These are phyloP conservation scores for Dasypus novemcinctus DNA, from an alignment of 2,113 vertebrate species.

Conservation along the genomic window DNA sequence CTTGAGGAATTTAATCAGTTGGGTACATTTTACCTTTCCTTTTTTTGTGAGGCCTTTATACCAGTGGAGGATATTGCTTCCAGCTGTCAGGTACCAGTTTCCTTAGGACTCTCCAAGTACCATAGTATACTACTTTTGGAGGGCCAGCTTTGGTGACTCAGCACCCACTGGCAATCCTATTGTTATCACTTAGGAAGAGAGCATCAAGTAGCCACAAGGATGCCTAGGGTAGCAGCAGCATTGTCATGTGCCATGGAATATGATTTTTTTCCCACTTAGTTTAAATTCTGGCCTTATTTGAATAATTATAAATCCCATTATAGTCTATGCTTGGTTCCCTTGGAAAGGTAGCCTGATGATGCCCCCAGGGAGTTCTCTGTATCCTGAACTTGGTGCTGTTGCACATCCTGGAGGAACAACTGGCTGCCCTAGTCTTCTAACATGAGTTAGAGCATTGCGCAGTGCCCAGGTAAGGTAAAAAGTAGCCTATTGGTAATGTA, in stretches of 20 bases:
- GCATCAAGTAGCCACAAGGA: slow-evolving; percentile 75
- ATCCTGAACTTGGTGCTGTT: slow-evolving; percentile 73
- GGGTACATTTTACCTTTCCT: slow-evolving; percentile 55
- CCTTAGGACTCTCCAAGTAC: slow-evolving; percentile 62
- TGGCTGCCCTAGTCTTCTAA: slow-evolving; percentile 77
- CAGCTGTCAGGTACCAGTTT: slow-evolving; percentile 61
- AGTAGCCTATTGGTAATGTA: slow-evolving; percentile 63
- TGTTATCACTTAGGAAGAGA: slow-evolving; percentile 74
- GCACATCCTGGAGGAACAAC: slow-evolving; percentile 72
- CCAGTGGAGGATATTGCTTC: slow-evolving; percentile 78
- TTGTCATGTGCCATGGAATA: slow-evolving; percentile 76
- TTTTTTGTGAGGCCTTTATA: slow-evolving; percentile 74
- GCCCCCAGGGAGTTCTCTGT: slow-evolving; percentile 70
- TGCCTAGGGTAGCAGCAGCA: slow-evolving; percentile 88
- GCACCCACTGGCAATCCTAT: slow-evolving; percentile 65
- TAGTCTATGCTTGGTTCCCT: slow-evolving; percentile 82
- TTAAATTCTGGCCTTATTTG: slow-evolving; percentile 69
- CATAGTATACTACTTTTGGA: slow-evolving; percentile 40
- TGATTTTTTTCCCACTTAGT: slow-evolving; percentile 53
- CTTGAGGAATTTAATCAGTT: slow-evolving; percentile 73
- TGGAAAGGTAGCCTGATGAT: slow-evolving; percentile 72
- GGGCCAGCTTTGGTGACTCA: slow-evolving; percentile 55
- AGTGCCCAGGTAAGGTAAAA: slow-evolving; percentile 80
- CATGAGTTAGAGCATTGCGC: slow-evolving; percentile 78
- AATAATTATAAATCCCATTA: slow-evolving; percentile 75